Evolutionary conservation across 2,113 vertebrate species (phyloP).

Genomic region (Scomber japonicus): DNA sequence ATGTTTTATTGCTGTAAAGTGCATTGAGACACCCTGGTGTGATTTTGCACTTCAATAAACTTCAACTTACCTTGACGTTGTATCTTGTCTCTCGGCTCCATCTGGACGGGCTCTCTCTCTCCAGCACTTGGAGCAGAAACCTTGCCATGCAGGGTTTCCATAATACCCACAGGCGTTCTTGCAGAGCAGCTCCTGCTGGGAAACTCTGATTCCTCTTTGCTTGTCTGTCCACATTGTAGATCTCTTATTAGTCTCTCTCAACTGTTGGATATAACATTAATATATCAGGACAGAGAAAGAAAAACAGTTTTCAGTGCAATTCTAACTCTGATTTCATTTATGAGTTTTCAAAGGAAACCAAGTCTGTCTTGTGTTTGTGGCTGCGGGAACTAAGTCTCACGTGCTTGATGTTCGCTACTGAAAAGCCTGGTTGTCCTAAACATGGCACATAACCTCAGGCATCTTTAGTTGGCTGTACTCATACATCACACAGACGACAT

Average conservation of each 20-base stretch:
- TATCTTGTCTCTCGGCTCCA: slow-evolving; percentile 63
- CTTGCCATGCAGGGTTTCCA: slow-evolving; percentile 86
- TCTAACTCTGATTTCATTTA: neutral
- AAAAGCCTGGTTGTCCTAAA: neutral
- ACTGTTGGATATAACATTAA: slow-evolving; percentile 20
- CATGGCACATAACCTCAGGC: slow-evolving; percentile 1
- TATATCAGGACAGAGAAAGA: neutral
- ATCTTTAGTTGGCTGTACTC: neutral
- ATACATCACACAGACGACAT: no score
- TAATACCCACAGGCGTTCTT: slow-evolving; percentile 86
- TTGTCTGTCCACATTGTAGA: slow-evolving; percentile 78
- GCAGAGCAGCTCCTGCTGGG: slow-evolving; percentile 84
- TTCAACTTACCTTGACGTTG: slow-evolving; percentile 55
- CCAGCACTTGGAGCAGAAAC: slow-evolving; percentile 88
- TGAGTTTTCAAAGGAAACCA: neutral
- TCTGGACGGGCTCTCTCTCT: slow-evolving; percentile 72
- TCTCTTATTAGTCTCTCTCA: slow-evolving; percentile 10
- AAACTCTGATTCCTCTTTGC: slow-evolving; percentile 81
- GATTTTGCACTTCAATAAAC: no score
- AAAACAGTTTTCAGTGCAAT: neutral
- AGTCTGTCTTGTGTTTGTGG: neutral
- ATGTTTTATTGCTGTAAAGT: no score
- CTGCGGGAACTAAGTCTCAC: neutral
- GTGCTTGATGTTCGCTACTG: neutral
- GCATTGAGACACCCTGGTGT: no score